Evolutionary conservation across 2,113 vertebrate species (phyloP).

Genomic region (Arothron firmamentum): DNA sequence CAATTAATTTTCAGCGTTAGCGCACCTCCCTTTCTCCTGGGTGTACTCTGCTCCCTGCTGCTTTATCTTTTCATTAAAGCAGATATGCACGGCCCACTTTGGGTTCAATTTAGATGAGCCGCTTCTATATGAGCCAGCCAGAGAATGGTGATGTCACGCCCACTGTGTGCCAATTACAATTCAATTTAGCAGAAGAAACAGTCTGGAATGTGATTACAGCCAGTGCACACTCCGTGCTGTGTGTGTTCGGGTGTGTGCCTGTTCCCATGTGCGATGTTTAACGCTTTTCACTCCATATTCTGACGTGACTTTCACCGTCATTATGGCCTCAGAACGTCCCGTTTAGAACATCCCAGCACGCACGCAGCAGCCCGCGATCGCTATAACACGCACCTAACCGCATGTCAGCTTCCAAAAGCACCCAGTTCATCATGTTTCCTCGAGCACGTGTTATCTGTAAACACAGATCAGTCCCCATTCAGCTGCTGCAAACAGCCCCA

Average conservation of each 20-base stretch:
- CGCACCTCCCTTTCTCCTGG: conserved; percentile 10
- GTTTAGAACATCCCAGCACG: neutral
- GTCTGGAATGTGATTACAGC: conserved; percentile 54
- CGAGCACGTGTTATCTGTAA: no score
- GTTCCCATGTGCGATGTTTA: conserved; percentile 11
- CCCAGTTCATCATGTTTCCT: no score
- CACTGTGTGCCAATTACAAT: conserved; percentile 61
- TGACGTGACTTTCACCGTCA: conserved; percentile 26
- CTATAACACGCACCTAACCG: no score
- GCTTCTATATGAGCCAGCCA: conserved; percentile 41
- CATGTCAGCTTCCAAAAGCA: no score
- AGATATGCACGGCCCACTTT: conserved; percentile 49
- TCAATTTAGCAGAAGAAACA: conserved; percentile 58
- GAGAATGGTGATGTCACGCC: conserved; percentile 53
- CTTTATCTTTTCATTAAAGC: conserved; percentile 46
- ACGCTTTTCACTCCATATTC: conserved; percentile 42
- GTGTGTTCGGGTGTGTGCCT: neutral
- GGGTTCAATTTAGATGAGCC: conserved; percentile 41
- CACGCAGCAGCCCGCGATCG: no score
- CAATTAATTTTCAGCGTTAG: conserved; percentile 44
- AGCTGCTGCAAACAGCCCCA: no score
- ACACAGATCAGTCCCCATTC: no score
- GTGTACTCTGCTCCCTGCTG: conserved; percentile 6
- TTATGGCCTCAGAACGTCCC: neutral
- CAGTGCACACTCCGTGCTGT: neutral